Base-by-base conservation (phyloP, 1,140 invertebrate species). In the Penaeus chinensis region DNA sequence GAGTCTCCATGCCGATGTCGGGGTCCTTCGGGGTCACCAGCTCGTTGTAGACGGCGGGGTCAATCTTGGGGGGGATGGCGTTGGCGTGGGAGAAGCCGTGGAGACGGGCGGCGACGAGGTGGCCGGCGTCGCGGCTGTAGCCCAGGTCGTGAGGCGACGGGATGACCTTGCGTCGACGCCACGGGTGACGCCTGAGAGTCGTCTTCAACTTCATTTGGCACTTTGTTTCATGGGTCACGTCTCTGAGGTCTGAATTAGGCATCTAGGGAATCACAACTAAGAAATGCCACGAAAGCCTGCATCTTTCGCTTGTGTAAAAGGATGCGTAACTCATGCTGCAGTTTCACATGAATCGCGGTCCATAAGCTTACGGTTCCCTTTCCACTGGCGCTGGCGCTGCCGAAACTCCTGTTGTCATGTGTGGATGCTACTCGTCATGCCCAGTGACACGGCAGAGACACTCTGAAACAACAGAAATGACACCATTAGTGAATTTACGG, bases 21-120 rank as follows among this genome's bases (percentile, higher is more conserved):
- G 87, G 60, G 87, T 84, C 74, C 76, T 65, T 83, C 27, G 82
- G 87, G 76, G 82, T 80, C 61, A 88, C 87, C 47, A 88, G 63
- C 37, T 88, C 87, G 47, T 88, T 88, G 63, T 88, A 88, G n/a
- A 80, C 61, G 2, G 87, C 37, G 16, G 87, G 82, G 42, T 88
- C 76, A 32, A 88, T 82, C 13, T 24, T 42, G 0, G 54, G 76
- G 63, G 82, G 32, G 62, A 47, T 16, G 24, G 61, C 27, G 4
- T 27, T 54, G 16, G 69, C 22, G 7, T 42, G 37, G 47, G 54
- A 11, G 60, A 18, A 27, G 0, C 47, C 60, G 18, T 42, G 82
- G 18, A 71, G 13, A 1, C n/a, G 66, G 18, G 69, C 32, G 47
- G 18, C 76, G n/a, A 66, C 16, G 27, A 82, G 65, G 32, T 65